Base-by-base conservation (phyloP, 2,113 vertebrate genomes). In the Cepphus grylle region DNA sequence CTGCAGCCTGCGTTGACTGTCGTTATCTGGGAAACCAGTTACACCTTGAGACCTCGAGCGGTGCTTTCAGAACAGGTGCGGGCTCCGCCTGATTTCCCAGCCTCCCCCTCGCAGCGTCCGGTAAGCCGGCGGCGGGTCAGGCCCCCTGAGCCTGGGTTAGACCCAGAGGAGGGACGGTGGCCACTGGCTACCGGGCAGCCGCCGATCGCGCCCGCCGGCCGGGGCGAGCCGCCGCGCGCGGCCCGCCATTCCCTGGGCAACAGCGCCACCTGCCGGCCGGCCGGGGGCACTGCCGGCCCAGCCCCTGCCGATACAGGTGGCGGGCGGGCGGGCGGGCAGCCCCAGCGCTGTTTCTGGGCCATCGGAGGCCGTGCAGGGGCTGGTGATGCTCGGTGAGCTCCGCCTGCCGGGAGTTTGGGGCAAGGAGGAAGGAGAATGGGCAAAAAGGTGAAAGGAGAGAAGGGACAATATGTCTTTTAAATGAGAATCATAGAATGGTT, bases 251-350 rank as follows among this genome's bases (percentile, higher is more conserved):
- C 81, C 27, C 6, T 32, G 88, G n/a, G 59, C 97, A 96, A 83
- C 94, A 92, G 69, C 67, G 18, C 95, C 94, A 30, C 81, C 67
- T 34, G 65, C 96, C 96, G 98, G 96, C 15, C 42, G 22, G 15
- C 0, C n/a, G 20, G 8, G 72, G 16, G 11, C 49, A 9, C 58
- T 23, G 34, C 8, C 80, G 81, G 40, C 14, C 14, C 15, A 11
- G 8, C 8, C 38, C 45, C n/a, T 4, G 40, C 30, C 26, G 2
- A 3, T 22, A 20, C 43, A 1, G 21, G 9, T 8, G 56, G 3
- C 40, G 40, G 40, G 40, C 45, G 5, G 40, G 40, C 45, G 5
- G 47, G 15, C 27, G 34, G n/a, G 42, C 67, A 17, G 26, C 32
- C 22, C 52, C 43, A 1, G 20, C 18, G 9, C 26, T 42, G 42